Conservation (phyloP, 2,797 vertebrate species). For the Microctenopoma stevenorrisi region DNA sequence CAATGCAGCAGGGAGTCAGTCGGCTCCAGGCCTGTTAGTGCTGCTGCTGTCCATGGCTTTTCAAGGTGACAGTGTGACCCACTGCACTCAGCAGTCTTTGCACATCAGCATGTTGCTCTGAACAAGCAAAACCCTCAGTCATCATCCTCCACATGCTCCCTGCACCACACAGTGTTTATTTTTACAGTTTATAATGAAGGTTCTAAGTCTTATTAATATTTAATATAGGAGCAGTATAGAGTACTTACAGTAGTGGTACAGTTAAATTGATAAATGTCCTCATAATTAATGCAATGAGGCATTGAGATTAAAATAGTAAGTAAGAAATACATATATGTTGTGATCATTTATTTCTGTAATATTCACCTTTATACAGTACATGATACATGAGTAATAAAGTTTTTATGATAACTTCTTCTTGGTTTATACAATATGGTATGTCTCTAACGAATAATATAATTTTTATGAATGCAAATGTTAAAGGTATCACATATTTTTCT, state of each 20-base stretch:
- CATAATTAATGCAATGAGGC: not conserved
- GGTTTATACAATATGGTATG: too few relatives aligned
- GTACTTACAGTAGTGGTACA: constrained; percentile 5
- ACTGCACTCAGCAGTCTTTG: constrained; percentile 68
- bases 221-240: not conserved
- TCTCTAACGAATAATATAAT: too few relatives aligned
- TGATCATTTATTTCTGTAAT: too few relatives aligned
- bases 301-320: not conserved
- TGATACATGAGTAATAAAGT: too few relatives aligned
- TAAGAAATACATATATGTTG: not conserved
- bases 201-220: constrained; percentile 19
- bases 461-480: too few relatives aligned
- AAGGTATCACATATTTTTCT: too few relatives aligned
- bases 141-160: constrained; percentile 33
- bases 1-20: constrained; percentile 44
- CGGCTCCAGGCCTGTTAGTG: constrained; percentile 30
- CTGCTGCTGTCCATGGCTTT: constrained; percentile 33
- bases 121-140: constrained; percentile 37
- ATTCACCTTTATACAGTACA: too few relatives aligned
- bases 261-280: not conserved
- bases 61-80: constrained; percentile 71
- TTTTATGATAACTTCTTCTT: too few relatives aligned
- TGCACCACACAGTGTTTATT: constrained; percentile 19
- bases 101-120: constrained; percentile 26
- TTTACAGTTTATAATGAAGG: not conserved